A percentile compares a stretch with the other conserved stretches of the same genome.
phyloP scores from a whole-genome alignment of 1,140 invertebrate genomes.

The Zeugodacus cucurbitae region DNA sequence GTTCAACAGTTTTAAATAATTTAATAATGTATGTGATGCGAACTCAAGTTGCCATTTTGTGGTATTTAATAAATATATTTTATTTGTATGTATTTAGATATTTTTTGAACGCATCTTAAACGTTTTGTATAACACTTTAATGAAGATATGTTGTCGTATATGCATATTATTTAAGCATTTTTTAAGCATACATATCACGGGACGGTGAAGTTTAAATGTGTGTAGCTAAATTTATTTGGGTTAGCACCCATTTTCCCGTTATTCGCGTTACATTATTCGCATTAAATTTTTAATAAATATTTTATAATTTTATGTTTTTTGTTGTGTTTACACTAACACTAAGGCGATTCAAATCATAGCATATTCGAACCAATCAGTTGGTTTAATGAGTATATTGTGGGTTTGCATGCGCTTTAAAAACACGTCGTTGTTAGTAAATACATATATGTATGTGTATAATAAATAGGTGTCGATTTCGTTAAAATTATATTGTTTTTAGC shows the following conservation, averaged over 20 bases:
- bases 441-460: neutral
- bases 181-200: neutral
- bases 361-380: neutral
- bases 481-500: neutral
- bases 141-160: neutral
- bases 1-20: neutral
- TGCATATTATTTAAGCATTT: neutral
- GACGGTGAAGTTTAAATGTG: too few relatives aligned
- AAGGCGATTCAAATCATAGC: neutral
- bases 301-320: neutral
- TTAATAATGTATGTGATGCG: neutral
- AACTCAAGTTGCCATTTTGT: neutral
- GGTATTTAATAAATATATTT: neutral
- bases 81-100: too few relatives aligned
- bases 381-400: constrained; percentile 3
- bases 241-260: neutral
- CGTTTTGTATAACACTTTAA: too few relatives aligned
- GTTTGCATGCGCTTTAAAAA: constrained; percentile 10
- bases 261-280: neutral
- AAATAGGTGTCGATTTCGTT: constrained; percentile 5
- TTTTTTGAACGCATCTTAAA: too few relatives aligned
- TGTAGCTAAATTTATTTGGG: neutral
- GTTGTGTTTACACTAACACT: neutral
- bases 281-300: neutral
- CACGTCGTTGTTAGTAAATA: constrained; percentile 34